Evolutionary conservation across 2,888 invertebrate species (phyloP), one percentile per base, ranked within the genome.

Genomic region (Meta bourneti): DNA sequence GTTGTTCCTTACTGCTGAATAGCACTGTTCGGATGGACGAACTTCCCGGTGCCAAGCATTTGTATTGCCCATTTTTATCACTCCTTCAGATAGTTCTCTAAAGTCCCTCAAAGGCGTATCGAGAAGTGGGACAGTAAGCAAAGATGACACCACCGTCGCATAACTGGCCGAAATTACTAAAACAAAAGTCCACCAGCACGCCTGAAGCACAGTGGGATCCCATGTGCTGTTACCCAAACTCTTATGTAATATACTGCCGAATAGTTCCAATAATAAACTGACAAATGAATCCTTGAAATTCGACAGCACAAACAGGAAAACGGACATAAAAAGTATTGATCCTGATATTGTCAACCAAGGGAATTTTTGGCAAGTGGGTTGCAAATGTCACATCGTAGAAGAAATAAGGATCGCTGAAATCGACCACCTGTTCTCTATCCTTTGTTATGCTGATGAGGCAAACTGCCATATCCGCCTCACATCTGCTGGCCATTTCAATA

Each of bases 301-400:
- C 6, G 48, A 49, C 49, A 49, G 77, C 49, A 51, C 49, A n/a
- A 77, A 77, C 16, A 49, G 11, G 11, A 77, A 6, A 9, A 51
- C 6, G 13, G 77, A 49, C 7, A 51, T 13, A 49, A n/a, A 7
- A 8, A 77, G n/a, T 7, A 77, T n/a, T 5, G 77, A 49, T n/a
- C 16, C 6, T 16, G 49, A 13, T 7, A 82, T 71, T 0, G 71
- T 49, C 2, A 51, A n/a, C 82, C 82, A 82, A 8, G 51, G 71
- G 5, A 13, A 19, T n/a, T 49, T 11, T 49, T 19, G 82, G 82
- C 4, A 82, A 9, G 9, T 71, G 82, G n/a, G 78, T 78, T 13
- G 78, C 51, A 11, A 78, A 78, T n/a, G 78, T 52, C n/a, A 78
- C 51, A 6, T 78, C 78, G 78, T 78, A 52, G n/a, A n/a, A 78